A percentile compares a stretch with the other conserved stretches of the same genome.
These are phyloP conservation scores for Drosophila lini DNA, from an alignment of 1,140 invertebrate genomes.

Conservation along the genomic window DNA sequence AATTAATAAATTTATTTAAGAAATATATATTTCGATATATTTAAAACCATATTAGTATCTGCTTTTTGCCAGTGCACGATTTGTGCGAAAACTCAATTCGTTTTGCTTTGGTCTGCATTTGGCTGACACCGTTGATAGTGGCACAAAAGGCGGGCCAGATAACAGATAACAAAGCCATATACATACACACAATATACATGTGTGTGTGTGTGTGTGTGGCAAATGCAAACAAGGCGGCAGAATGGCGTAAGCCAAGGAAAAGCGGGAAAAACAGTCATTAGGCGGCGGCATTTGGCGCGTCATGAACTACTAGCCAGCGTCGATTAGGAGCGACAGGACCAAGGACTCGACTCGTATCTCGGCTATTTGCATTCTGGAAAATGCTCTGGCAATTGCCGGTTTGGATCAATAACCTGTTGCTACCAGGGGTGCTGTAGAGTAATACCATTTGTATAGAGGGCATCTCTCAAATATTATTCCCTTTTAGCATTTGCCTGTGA, in stretches of 20 bases:
- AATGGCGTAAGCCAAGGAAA: slow-evolving; percentile 47
- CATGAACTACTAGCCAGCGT: slow-evolving; percentile 58
- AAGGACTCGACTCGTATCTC: background rate
- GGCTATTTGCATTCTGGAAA: slow-evolving; percentile 40
- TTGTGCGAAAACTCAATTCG: slow-evolving; percentile 48
- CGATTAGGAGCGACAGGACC: slow-evolving; percentile 53
- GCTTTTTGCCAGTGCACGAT: slow-evolving; percentile 14
- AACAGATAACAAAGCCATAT: slow-evolving; percentile 57
- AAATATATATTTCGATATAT: background rate
- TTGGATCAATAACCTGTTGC: slow-evolving; percentile 80
- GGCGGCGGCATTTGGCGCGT: slow-evolving; percentile 58
- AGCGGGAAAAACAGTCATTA: slow-evolving; percentile 60
- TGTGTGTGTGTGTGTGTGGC: slow-evolving; percentile 14
- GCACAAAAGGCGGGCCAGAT: slow-evolving; percentile 58
- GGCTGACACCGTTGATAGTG: slow-evolving; percentile 60
- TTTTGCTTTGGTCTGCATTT: slow-evolving; percentile 47
- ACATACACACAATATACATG: slow-evolving; percentile 17
- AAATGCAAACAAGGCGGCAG: slow-evolving; percentile 60
- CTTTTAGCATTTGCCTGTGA: slow-evolving; percentile 38
- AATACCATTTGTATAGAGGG: background rate
- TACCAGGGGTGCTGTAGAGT: background rate
- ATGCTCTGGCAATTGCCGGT: slow-evolving; percentile 17
- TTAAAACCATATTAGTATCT: background rate
- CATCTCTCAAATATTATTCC: slow-evolving; percentile 4
- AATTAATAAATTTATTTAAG: background rate